Conservation (phyloP, 2,888 invertebrate genomes). For the Amphiduros pacificus region DNA sequence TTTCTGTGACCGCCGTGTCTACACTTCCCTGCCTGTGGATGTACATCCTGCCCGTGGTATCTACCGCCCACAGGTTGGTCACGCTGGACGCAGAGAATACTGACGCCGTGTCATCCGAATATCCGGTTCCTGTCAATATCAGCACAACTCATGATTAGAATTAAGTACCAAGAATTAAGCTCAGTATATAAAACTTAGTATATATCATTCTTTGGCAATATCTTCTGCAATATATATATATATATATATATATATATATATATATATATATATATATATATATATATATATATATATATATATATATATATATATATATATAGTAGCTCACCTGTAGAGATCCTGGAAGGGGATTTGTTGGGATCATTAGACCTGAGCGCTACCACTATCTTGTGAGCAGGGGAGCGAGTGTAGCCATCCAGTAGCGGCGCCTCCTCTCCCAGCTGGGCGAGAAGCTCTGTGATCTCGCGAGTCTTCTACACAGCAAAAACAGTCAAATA, state of each 20-base stretch:
- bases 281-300: background rate
- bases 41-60: slow-evolving; percentile 7
- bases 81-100: slow-evolving; percentile 19
- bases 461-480: slow-evolving; percentile 51
- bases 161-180: no score
- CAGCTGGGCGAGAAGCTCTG: slow-evolving; percentile 49
- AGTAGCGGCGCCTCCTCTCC: slow-evolving; percentile 41
- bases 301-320: background rate
- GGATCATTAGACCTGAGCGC: slow-evolving; percentile 28
- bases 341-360: slow-evolving; percentile 5
- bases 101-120: slow-evolving; percentile 25
- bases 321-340: slow-evolving; percentile 7
- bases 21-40: slow-evolving; percentile 12
- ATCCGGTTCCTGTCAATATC: slow-evolving; percentile 8
- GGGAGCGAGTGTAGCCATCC: slow-evolving; percentile 34
- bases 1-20: slow-evolving; percentile 24
- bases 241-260: background rate
- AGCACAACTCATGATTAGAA: no score
- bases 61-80: slow-evolving; percentile 30
- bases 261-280: background rate
- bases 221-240: background rate
- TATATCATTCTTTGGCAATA: background rate
- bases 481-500: slow-evolving; percentile 12
- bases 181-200: no score
- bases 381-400: slow-evolving; percentile 41